These are phyloP conservation scores for Brachionus paranguensis DNA, from an alignment of 1,140 invertebrate species.

Conservation along the genomic window DNA sequence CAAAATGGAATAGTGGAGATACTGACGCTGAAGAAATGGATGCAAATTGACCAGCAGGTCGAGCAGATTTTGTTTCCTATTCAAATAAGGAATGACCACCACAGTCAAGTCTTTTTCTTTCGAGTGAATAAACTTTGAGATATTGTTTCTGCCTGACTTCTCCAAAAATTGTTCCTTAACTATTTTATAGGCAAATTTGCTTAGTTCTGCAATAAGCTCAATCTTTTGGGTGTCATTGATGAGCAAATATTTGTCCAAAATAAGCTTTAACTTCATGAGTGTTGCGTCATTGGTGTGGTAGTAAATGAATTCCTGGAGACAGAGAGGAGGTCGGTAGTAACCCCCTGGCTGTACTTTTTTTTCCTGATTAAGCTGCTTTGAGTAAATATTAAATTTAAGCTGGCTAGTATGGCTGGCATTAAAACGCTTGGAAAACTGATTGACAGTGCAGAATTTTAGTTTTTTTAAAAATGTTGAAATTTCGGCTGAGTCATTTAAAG, in stretches of 20 bases:
- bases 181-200: background rate
- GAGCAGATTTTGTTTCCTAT: constrained; percentile 70
- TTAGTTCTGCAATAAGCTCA: background rate
- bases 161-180: background rate
- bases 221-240: background rate
- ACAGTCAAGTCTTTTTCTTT: constrained; percentile 4
- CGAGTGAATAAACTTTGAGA: background rate
- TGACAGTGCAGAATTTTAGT: background rate
- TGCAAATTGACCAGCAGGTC: constrained; percentile 79
- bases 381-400: background rate
- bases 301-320: constrained; percentile 3
- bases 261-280: background rate
- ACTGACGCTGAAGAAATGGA: constrained; percentile 75
- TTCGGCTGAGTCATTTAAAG: background rate
- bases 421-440: background rate
- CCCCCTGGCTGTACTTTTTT: background rate
- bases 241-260: background rate
- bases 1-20: constrained; percentile 79
- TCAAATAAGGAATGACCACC: constrained; percentile 78
- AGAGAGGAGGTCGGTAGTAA: background rate
- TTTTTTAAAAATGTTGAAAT: background rate
- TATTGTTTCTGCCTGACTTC: background rate
- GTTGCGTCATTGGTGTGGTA: background rate
- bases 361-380: background rate
- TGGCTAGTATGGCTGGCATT: background rate